Percentiles rank a stretch among this genome's conserved stretches.
phyloP scores from a whole-genome alignment of 1,140 invertebrate genomes.

The Leptinotarsa lineolata region DNA sequence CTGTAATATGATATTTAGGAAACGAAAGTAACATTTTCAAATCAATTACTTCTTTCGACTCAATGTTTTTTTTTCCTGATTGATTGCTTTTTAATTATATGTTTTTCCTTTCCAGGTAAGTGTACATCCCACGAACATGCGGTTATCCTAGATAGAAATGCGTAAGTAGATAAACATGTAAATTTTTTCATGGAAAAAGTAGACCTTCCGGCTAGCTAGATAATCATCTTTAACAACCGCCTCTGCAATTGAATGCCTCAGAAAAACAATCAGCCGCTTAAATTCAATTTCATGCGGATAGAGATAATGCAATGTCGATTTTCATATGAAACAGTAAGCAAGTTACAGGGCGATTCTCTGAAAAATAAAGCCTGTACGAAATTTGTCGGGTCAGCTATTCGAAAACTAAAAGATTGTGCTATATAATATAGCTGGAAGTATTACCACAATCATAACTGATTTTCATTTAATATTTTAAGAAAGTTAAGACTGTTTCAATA shows the following conservation, averaged over 20 bases:
- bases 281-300: not conserved
- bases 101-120: conserved; percentile 5
- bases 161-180: conserved; percentile 12
- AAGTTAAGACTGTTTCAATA: too few species aligned
- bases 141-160: not conserved
- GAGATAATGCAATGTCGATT: too few species aligned
- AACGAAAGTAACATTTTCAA: too few species aligned
- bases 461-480: too few species aligned
- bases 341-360: too few species aligned
- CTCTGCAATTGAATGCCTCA: not conserved
- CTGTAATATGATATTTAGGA: too few species aligned
- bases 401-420: too few species aligned
- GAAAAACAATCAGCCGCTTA: conserved; percentile 7
- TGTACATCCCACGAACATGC: conserved; percentile 13
- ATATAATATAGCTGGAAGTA: too few species aligned
- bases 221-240: not conserved
- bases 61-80: not conserved
- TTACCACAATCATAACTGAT: too few species aligned
- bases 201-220: not conserved
- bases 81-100: not conserved
- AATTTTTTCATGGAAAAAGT: not conserved
- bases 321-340: too few species aligned
- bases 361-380: too few species aligned
- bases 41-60: not conserved
- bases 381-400: too few species aligned